phyloP scores from a whole-genome alignment of 2,797 vertebrate genomes.

The Cetoscarus ocellatus region DNA sequence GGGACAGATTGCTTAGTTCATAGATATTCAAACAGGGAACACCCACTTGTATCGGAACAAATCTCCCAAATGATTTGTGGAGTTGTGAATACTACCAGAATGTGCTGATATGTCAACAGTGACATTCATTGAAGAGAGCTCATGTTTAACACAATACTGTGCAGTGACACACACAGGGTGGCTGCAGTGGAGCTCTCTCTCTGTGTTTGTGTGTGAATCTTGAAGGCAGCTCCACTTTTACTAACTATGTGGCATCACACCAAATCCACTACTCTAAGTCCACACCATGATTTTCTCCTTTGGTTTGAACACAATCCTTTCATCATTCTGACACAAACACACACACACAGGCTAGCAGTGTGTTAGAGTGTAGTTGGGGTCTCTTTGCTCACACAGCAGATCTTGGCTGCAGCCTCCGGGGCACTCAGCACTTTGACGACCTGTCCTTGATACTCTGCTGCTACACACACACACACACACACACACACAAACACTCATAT shows the following conservation, averaged over 20 bases:
- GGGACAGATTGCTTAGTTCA: too few species aligned
- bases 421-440: conserved; percentile 47
- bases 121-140: too few species aligned
- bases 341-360: too few species aligned
- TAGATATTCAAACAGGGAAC: too few species aligned
- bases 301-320: conserved; percentile 25
- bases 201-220: neutral
- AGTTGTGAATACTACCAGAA: too few species aligned
- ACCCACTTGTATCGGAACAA: too few species aligned
- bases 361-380: too few species aligned
- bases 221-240: conserved; percentile 26
- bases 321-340: neutral
- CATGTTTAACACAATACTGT: too few species aligned
- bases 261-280: conserved; percentile 21
- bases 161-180: too few species aligned
- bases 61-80: too few species aligned
- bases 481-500: neutral
- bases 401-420: conserved; percentile 40
- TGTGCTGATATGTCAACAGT: too few species aligned
- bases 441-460: conserved; percentile 44
- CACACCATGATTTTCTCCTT: conserved; percentile 38
- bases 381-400: conserved; percentile 52
- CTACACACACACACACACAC: conserved; percentile 16
- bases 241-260: conserved; percentile 21
- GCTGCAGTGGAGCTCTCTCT: neutral